Evolutionary conservation across 2,113 vertebrate species (phyloP).

Genomic region (Grus americana): DNA sequence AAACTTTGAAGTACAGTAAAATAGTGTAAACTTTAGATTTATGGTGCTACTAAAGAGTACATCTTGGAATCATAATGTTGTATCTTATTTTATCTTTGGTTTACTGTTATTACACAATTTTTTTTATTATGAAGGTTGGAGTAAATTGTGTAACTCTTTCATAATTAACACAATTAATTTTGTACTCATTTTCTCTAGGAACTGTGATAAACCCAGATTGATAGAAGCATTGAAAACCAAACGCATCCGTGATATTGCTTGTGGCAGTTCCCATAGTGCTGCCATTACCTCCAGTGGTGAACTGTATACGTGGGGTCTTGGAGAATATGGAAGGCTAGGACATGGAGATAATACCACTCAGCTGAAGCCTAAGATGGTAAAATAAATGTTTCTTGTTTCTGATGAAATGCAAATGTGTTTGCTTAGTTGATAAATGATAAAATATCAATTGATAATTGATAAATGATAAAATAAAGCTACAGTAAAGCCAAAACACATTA

Average conservation of each 20-base stretch:
- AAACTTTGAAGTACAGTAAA: background rate
- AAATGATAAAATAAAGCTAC: background rate
- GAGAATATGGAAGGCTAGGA: constrained; percentile 94
- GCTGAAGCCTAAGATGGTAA: constrained; percentile 95
- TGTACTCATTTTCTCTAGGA: constrained; percentile 75
- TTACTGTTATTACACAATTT: background rate
- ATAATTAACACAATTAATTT: background rate
- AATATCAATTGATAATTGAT: background rate
- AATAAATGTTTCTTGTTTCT: background rate
- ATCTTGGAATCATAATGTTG: background rate
- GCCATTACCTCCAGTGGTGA: constrained; percentile 98
- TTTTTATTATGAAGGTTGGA: background rate
- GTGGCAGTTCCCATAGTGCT: constrained; percentile 95
- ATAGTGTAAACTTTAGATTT: background rate
- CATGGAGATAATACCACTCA: constrained; percentile 98
- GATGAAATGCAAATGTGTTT: background rate
- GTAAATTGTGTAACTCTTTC: background rate
- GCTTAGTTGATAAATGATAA: background rate
- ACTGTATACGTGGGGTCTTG: constrained; percentile 95
- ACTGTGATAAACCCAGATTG: constrained; percentile 95
- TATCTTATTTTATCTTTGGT: background rate
- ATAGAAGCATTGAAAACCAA: constrained; percentile 97
- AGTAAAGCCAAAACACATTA: background rate
- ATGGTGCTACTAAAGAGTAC: background rate
- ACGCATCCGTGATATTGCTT: constrained; percentile 95